Percentiles rank a stretch among this genome's conserved stretches.
These are phyloP conservation scores for Periphyllus acericola DNA, from an alignment of 2,888 invertebrate species.

Conservation along the genomic window DNA sequence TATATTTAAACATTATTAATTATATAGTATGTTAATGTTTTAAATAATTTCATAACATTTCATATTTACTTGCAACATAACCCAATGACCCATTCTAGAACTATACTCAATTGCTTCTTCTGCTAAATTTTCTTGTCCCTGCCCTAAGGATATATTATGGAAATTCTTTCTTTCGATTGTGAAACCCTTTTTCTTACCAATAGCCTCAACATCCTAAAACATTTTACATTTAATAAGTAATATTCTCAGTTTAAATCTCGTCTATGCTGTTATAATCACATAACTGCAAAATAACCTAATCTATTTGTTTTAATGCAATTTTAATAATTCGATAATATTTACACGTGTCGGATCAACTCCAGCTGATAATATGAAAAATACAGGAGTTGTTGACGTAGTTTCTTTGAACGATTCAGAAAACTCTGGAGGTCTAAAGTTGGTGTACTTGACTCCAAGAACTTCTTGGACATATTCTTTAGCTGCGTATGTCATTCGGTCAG, in stretches of 20 bases:
- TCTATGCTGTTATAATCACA: background rate
- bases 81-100: conserved; percentile 86
- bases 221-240: background rate
- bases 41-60: background rate
- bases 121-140: conserved; percentile 93
- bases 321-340: conserved; percentile 62
- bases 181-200: conserved; percentile 84
- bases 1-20: conserved; percentile 56
- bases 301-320: background rate
- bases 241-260: background rate
- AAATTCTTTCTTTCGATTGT: conserved; percentile 83
- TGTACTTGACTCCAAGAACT: conserved; percentile 84
- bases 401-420: conserved; percentile 88
- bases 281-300: background rate
- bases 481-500: conserved; percentile 95
- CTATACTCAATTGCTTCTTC: conserved; percentile 86
- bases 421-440: conserved; percentile 81
- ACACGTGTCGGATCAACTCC: conserved; percentile 93
- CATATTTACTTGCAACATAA: conserved; percentile 75
- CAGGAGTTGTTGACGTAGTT: conserved; percentile 83
- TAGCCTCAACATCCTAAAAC: conserved; percentile 82
- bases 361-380: conserved; percentile 93
- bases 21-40: background rate
- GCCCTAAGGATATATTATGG: conserved; percentile 92
- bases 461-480: conserved; percentile 87